Conservation (phyloP, 2,797 vertebrate species). For the Agapornis canus region DNA sequence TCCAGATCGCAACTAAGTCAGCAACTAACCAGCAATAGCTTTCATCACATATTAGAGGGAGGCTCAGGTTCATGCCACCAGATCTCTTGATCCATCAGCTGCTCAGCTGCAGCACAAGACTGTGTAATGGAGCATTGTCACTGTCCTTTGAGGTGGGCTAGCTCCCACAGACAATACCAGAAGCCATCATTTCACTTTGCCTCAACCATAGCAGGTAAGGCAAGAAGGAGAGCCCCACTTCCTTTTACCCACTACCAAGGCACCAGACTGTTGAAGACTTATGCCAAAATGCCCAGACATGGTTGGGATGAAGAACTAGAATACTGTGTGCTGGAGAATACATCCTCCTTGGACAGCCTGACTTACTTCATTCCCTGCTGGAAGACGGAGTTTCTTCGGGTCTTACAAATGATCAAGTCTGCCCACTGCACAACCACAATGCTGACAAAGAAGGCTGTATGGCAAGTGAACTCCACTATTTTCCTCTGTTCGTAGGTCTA, state of each 20-base stretch:
- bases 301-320: background rate
- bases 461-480: conserved; percentile 95
- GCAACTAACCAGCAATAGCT: background rate
- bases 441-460: conserved; percentile 94
- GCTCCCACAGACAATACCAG: background rate
- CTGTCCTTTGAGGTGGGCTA: background rate
- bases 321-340: background rate
- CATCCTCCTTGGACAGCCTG: background rate
- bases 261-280: background rate
- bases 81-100: background rate
- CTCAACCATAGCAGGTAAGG: background rate
- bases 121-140: fast-evolving
- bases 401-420: conserved; percentile 97
- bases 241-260: background rate
- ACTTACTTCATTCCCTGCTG: conserved; percentile 98
- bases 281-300: background rate
- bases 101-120: background rate
- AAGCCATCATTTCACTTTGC: background rate
- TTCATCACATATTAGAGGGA: background rate
- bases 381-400: conserved; percentile 94
- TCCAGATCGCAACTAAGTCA: background rate
- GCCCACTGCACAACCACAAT: conserved; percentile 98
- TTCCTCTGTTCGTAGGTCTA: conserved; percentile 95
- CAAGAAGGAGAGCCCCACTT: background rate
- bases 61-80: background rate